These are phyloP conservation scores for Erebia aethiops DNA, from an alignment of 2,888 invertebrate species.

Conservation along the genomic window DNA sequence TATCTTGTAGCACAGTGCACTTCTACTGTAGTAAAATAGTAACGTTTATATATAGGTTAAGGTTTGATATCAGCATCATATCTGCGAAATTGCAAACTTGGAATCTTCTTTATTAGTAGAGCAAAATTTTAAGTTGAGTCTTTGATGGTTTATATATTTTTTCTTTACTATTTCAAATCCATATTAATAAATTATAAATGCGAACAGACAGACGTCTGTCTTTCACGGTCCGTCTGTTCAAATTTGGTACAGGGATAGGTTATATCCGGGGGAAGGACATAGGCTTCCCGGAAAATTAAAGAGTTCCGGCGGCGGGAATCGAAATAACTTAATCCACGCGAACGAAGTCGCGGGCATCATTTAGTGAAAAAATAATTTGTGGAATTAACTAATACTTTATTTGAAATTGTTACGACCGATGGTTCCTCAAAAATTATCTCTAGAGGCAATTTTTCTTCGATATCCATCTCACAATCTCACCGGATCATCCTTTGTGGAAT, in stretches of 20 bases:
- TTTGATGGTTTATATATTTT: background rate
- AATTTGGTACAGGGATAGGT: too few species aligned
- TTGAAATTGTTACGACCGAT: background rate
- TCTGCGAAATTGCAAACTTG: background rate
- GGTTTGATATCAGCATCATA: background rate
- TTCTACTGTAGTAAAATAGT: background rate
- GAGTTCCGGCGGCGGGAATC: too few species aligned
- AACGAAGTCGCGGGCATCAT: too few species aligned
- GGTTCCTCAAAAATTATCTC: background rate
- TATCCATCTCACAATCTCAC: background rate
- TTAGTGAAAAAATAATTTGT: background rate
- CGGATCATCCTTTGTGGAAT: background rate
- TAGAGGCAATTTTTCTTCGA: background rate
- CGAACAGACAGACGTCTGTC: too few species aligned
- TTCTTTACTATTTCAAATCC: background rate
- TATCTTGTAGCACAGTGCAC: constrained; percentile 2
- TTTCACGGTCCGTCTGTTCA: too few species aligned
- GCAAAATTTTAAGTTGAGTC: too few species aligned
- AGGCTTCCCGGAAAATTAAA: too few species aligned
- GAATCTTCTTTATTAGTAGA: background rate
- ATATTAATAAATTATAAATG: too few species aligned
- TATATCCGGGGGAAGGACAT: too few species aligned
- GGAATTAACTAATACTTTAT: background rate
- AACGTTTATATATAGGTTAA: constrained; percentile 3
- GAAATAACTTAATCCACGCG: too few species aligned